Evolutionary conservation across 2,113 vertebrate species (phyloP), one percentile per base, ranked within the genome.

Genomic region (Alethe diademata): DNA sequence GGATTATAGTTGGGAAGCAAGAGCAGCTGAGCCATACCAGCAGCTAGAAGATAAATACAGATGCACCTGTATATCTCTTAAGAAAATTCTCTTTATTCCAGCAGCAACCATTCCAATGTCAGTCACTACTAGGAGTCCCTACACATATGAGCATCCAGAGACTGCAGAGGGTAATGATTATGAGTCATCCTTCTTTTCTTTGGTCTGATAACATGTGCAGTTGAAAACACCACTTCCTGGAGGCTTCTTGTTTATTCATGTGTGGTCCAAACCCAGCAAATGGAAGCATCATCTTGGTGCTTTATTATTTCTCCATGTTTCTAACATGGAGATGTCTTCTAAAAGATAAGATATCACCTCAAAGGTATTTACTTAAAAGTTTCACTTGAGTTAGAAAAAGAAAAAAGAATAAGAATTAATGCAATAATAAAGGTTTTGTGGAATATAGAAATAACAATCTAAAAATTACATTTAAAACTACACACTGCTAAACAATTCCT

Each of bases 131-230:
- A 95, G 80, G 88, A 91, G 64, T 74, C 86, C 88, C 69, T 71
- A 93, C 64, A 69, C 40, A 43, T 50, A 70, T 58, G 91, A 93
- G 53, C 19, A 0, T 89, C 90, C 86, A 93, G 81, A 92, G 93
- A 53, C 94, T 70, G 23, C 95, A 89, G 79, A 91, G 95, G 95
- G 96, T 96, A 96, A 95, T 89, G 81, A 86, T 86, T 75, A 54
- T 6, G 12, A 82, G 66, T 72, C 78, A 35, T 90, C 87, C 35
- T 65, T 70, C n/a, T 86, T 72, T 85, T 38, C 61, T 13, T 1
- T 67, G 42, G 4, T 61, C 56, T 91, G 33, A 57, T 80, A 35
- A 57, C 16, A 48, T 28, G 11, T 36, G 67, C 54, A 78, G 50
- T 23, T 84, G 73, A 84, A 87, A 91, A 78, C 62, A 64, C 19